phyloP scores from a whole-genome alignment of 2,797 vertebrate genomes.

The Rhincodon typus region DNA sequence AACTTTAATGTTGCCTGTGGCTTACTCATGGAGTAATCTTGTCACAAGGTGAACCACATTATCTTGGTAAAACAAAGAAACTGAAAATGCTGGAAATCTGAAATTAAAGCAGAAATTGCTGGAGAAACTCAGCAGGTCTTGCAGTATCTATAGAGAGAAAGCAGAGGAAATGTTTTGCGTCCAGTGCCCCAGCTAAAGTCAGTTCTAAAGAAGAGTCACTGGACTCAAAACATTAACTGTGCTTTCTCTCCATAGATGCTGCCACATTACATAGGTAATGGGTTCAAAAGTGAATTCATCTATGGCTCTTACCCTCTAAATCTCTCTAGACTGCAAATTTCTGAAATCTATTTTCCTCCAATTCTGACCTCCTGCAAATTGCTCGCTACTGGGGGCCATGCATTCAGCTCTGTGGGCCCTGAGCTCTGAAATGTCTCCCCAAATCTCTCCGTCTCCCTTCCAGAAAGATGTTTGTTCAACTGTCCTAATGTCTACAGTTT shows the following conservation, averaged over 20 bases:
- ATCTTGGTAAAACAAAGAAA: no score
- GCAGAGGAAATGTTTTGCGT: no score
- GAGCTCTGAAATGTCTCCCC: not conserved
- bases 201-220: no score
- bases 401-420: not conserved
- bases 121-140: no score
- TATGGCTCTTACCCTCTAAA: not conserved
- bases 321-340: not conserved
- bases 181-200: no score
- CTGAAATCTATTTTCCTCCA: not conserved
- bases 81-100: no score
- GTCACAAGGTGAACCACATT: no score
- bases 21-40: no score
- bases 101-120: no score
- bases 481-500: not conserved
- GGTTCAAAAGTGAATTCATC: not conserved
- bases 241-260: no score
- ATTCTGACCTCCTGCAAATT: not conserved
- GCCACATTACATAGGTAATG: not conserved
- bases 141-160: no score
- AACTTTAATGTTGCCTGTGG: not conserved
- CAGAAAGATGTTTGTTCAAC: not conserved
- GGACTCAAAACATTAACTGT: no score
- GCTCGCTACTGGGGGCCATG: not conserved
- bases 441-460: not conserved